Conservation (phyloP, 2,888 invertebrate species). For the Lydus trimaculatus region DNA sequence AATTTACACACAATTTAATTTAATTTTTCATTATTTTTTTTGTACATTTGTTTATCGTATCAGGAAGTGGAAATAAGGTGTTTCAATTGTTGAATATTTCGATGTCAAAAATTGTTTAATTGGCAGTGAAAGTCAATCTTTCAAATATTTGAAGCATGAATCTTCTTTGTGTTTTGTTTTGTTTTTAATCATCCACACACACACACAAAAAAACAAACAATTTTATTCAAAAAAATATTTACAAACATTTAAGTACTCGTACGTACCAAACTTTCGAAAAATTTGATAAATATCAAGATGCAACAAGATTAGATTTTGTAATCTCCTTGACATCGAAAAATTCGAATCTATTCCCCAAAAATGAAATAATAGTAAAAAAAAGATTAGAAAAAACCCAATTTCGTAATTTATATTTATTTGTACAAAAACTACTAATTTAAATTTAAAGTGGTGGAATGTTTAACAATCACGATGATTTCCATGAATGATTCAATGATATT, state of each 20-base stretch:
- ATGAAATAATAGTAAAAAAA: background rate
- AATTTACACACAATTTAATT: background rate
- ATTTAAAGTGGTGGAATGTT: background rate
- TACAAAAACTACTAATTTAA: background rate
- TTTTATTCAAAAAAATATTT: no score
- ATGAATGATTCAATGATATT: background rate
- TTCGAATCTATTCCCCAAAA: background rate
- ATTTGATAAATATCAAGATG: background rate
- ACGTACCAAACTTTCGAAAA: no score
- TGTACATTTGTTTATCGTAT: background rate
- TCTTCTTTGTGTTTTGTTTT: background rate
- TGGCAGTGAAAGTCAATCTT: background rate
- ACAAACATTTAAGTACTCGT: no score
- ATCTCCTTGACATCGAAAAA: conserved; percentile 8
- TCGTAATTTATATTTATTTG: background rate
- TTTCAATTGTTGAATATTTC: background rate
- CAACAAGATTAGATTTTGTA: background rate
- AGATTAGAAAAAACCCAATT: background rate
- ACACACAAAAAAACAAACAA: no score
- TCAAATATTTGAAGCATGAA: background rate
- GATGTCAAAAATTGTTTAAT: background rate
- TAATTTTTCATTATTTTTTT: background rate
- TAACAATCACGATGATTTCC: conserved; percentile 1
- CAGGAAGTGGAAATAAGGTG: background rate
- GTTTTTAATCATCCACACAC: no score